A percentile compares a stretch with the other conserved stretches of the same genome.
Conservation (phyloP, 2,888 invertebrate genomes). For the Ochropleura plecta region DNA sequence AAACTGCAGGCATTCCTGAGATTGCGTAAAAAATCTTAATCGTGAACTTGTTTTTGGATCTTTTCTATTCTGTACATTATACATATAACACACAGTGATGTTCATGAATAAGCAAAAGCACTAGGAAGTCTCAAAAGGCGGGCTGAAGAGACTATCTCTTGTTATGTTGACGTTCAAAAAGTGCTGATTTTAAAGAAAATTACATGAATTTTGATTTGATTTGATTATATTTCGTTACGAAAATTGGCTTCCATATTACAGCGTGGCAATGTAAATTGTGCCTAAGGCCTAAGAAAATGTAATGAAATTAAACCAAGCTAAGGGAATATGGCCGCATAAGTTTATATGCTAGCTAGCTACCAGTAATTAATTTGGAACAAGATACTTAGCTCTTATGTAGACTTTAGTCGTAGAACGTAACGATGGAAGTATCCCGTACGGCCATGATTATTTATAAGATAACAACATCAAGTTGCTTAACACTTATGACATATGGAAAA, state of each 20-base stretch:
- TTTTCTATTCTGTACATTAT: not conserved
- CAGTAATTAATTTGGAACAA: conserved; percentile 19
- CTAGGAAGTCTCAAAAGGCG: no score
- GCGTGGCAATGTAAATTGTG: not conserved
- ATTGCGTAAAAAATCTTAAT: not conserved
- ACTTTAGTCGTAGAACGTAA: conserved; percentile 7
- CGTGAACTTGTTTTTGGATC: not conserved
- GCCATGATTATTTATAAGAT: not conserved
- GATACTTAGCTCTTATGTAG: conserved; percentile 13
- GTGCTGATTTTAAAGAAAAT: no score
- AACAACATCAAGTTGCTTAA: not conserved
- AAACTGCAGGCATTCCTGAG: not conserved
- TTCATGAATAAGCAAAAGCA: no score
- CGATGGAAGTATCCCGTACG: not conserved
- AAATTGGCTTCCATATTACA: not conserved
- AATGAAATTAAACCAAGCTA: conserved; percentile 1
- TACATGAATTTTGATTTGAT: no score
- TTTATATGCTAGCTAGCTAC: conserved; percentile 9
- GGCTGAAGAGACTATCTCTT: no score
- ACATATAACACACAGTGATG: no score
- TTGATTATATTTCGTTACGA: not conserved
- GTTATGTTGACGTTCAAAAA: no score
- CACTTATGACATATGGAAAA: not conserved
- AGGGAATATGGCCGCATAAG: not conserved
- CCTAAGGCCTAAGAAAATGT: not conserved